phyloP scores from a whole-genome alignment of 2,113 vertebrate genomes.

The Otus sunia region DNA sequence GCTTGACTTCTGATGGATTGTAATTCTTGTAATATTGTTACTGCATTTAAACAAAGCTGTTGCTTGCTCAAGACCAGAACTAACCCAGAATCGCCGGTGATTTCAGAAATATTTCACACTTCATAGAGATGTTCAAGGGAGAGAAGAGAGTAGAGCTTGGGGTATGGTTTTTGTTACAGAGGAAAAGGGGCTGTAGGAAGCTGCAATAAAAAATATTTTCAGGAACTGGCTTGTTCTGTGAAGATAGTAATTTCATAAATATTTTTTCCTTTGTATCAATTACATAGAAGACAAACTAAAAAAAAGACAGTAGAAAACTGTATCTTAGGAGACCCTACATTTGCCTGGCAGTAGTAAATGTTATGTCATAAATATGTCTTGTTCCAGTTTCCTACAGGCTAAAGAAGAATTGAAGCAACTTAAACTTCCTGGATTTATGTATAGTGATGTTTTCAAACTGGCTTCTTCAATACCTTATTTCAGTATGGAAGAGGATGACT shows the following conservation, averaged over 20 bases:
- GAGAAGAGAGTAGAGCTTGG: background rate
- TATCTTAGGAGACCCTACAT: background rate
- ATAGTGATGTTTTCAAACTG: conserved; percentile 90
- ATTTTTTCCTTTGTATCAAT: background rate
- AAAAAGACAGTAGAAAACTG: background rate
- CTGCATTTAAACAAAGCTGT: background rate
- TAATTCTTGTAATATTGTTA: background rate
- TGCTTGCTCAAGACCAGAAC: background rate
- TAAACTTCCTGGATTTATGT: conserved; percentile 92
- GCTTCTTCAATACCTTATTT: conserved; percentile 95
- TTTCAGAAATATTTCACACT: background rate
- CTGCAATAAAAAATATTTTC: background rate
- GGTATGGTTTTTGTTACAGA: background rate
- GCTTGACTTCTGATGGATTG: background rate
- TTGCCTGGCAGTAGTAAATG: background rate
- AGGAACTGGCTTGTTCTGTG: background rate
- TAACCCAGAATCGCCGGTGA: background rate
- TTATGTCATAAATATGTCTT: conserved; percentile 16
- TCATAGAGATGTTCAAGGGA: background rate
- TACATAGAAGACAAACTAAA: background rate
- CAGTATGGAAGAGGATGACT: conserved; percentile 90
- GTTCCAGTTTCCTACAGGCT: conserved; percentile 88
- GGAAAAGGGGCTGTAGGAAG: background rate
- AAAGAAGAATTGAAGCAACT: conserved; percentile 94
- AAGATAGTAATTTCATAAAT: background rate